Evolutionary conservation across 2,888 invertebrate species (phyloP), one percentile per base, ranked within the genome.

Genomic region (Melanostoma mellinum): DNA sequence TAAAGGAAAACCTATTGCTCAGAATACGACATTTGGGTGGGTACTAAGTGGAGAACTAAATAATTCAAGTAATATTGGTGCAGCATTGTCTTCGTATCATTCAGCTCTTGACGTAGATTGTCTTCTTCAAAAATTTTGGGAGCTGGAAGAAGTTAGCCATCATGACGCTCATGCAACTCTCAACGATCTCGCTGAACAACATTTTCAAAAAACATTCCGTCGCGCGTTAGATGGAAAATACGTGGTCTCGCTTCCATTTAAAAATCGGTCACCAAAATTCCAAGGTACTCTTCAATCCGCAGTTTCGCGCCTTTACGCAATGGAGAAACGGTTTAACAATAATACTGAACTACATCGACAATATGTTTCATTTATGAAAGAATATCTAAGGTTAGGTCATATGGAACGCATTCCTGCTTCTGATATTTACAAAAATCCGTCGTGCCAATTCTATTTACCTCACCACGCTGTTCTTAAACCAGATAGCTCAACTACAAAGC

Each of bases 31-130:
- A 20, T 20, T 20, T 20, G 20, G 20, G 20, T 85, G 85, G 85
- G 81, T 84, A 0, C 74, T 80, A 9, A 36, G 61, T n/a, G 80
- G 79, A 42, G 73, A 76, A 9, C 44, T 68, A n/a, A 6, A 6
- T 53, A 20, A 50, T n/a, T 42, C 46, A 55, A 32, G 35, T 30
- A 10, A 8, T 36, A 30, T 20, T 20, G 4, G 20, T 46, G 6
- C n/a, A 38, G 63, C 10, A 20, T 4, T 72, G 8, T 69, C 58
- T 42, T 50, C 61, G 40, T 52, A 65, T 60, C 30, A 50, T 53
- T 33, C 61, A 4, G 6, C 61, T 4, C 20, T 75, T 42, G 61
- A 82, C 38, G 48, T 75, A 1, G 79, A 85, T 40, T 20, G 2
- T 53, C 65, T 82, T 9, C 35, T 85, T 9, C 69, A 72, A 6